Percentiles rank a stretch among this genome's conserved stretches.
These are phyloP conservation scores for Anoplopoma fimbria DNA, from an alignment of 2,113 vertebrate genomes.

Conservation along the genomic window DNA sequence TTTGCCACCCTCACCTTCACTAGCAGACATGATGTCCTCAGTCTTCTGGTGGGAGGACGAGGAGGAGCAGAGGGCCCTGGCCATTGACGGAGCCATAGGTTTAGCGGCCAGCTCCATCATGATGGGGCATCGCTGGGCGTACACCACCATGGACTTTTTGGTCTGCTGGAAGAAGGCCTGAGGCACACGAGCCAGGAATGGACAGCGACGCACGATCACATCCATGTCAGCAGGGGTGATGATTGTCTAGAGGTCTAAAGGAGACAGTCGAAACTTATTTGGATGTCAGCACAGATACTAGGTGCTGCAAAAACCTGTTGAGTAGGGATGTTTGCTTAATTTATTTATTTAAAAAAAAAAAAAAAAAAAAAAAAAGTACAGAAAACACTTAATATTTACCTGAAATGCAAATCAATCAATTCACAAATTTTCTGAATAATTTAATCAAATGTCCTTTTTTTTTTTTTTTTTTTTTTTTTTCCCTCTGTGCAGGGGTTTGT, in stretches of 20 bases:
- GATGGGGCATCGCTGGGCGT: conserved; percentile 93
- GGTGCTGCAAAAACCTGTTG: neutral
- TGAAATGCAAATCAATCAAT: neutral
- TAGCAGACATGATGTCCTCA: conserved; percentile 75
- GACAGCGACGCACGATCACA: conserved; percentile 92
- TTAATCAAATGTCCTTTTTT: no score
- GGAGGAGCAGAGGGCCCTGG: conserved; percentile 86
- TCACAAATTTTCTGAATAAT: neutral
- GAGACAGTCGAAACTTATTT: neutral
- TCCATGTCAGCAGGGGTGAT: conserved; percentile 85
- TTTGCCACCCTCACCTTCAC: conserved; percentile 80
- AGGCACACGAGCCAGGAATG: conserved; percentile 92
- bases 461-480: no score
- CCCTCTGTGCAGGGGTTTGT: neutral
- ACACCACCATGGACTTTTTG: conserved; percentile 89
- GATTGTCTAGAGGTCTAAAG: conserved; percentile 64
- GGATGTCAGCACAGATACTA: neutral
- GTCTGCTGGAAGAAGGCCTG: conserved; percentile 95
- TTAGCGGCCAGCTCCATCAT: conserved; percentile 94
- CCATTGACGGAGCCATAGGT: conserved; percentile 83
- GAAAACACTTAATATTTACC: no score
- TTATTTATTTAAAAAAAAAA: no score
- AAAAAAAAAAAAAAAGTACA: no score
- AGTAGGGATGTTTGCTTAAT: no score
- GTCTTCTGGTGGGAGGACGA: conserved; percentile 84